These are phyloP conservation scores for Watsonalla cultraria DNA, from an alignment of 2,888 invertebrate genomes.

Conservation along the genomic window DNA sequence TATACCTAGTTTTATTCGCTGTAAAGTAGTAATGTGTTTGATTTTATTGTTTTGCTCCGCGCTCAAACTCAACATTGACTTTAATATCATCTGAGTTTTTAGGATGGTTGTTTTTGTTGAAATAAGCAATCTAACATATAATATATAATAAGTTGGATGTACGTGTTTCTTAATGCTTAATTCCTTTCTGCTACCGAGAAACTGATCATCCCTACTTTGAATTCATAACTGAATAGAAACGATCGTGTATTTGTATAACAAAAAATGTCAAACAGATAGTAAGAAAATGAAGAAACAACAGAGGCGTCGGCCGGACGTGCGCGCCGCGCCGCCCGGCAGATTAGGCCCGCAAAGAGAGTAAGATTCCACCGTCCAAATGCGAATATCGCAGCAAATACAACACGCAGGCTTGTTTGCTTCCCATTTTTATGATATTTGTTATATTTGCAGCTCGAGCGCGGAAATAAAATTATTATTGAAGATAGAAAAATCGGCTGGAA, in stretches of 20 bases:
- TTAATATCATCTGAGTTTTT: no score
- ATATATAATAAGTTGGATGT: no score
- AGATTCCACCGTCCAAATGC: constrained; percentile 57
- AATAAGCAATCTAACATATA: no score
- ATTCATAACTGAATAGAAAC: not conserved
- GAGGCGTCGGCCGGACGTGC: constrained; percentile 59
- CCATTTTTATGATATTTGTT: constrained; percentile 70
- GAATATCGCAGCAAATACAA: constrained; percentile 62
- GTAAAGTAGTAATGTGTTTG: not conserved
- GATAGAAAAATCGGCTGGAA: constrained; percentile 37
- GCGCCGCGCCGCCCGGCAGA: constrained; percentile 53
- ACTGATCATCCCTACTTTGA: not conserved
- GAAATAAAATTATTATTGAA: constrained; percentile 56
- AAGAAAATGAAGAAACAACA: constrained; percentile 65
- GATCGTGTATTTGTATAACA: constrained; percentile 6
- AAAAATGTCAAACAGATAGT: constrained; percentile 23
- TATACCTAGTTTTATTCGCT: not conserved
- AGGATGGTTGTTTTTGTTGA: no score
- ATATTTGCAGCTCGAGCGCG: constrained; percentile 33
- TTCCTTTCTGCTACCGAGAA: no score
- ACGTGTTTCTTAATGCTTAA: no score
- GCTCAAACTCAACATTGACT: not conserved
- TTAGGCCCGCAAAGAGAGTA: constrained; percentile 65
- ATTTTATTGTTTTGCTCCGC: not conserved
- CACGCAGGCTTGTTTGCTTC: constrained; percentile 59